phyloP scores from a whole-genome alignment of 2,888 invertebrate genomes.

The Andrena bicolor region DNA sequence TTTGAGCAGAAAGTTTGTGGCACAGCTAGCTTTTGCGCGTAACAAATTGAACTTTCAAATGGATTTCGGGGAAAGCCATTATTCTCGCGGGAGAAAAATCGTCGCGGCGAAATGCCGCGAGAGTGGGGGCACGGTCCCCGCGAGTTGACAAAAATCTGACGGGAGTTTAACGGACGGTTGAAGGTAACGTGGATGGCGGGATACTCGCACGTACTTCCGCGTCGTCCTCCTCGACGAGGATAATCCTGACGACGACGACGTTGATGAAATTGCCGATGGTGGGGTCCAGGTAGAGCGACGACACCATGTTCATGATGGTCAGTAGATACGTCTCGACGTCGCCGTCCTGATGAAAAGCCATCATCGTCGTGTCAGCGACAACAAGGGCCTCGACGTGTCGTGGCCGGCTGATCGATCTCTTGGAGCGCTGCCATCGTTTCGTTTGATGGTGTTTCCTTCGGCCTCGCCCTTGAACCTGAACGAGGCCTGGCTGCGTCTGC shows the following conservation, averaged over 20 bases:
- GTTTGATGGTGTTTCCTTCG: slow-evolving; percentile 74
- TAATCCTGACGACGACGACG: slow-evolving; percentile 94
- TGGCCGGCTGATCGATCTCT: slow-evolving; percentile 90
- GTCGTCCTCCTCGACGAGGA: slow-evolving; percentile 90
- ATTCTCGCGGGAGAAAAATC: neutral
- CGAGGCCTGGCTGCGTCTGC: slow-evolving; percentile 86
- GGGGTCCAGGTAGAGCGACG: slow-evolving; percentile 93
- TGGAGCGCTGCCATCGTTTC: slow-evolving; percentile 77
- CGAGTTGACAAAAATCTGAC: neutral
- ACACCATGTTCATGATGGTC: slow-evolving; percentile 97
- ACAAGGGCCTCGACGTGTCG: slow-evolving; percentile 94
- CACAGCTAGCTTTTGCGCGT: slow-evolving; percentile 1
- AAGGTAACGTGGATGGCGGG: neutral
- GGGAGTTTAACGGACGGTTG: neutral
- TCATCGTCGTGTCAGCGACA: slow-evolving; percentile 95
- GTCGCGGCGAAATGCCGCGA: neutral
- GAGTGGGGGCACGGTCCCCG: no score
- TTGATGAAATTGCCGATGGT: slow-evolving; percentile 96
- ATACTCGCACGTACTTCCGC: slow-evolving; percentile 84
- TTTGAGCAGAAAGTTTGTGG: neutral
- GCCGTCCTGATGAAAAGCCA: slow-evolving; percentile 92
- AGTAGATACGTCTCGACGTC: slow-evolving; percentile 94
- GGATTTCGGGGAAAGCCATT: slow-evolving; percentile 3
- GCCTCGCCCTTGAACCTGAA: slow-evolving; percentile 85
- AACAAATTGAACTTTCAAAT: slow-evolving; percentile 7